Conservation (phyloP, 2,888 invertebrate genomes). For the Euphydryas editha region DNA sequence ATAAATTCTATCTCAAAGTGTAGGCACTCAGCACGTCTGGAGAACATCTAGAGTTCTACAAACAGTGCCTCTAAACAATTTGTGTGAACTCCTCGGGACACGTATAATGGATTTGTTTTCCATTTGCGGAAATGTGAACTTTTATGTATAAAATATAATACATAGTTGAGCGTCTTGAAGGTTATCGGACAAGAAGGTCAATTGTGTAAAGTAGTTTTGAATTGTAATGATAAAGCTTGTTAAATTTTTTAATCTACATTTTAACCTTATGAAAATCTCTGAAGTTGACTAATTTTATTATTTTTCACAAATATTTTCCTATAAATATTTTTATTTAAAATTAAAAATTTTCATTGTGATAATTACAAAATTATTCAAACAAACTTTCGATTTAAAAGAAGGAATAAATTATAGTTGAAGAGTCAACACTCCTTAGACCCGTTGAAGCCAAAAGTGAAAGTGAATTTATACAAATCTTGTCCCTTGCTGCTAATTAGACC, state of each 20-base stretch:
- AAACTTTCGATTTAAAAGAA: too few relatives aligned
- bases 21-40: constrained; percentile 43
- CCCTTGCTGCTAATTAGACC: too few relatives aligned
- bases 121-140: constrained; percentile 28
- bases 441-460: too few relatives aligned
- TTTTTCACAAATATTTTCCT: too few relatives aligned
- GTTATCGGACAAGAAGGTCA: constrained; percentile 4
- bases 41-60: constrained; percentile 43
- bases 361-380: too few relatives aligned
- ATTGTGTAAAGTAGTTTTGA: constrained; percentile 1
- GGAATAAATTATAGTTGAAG: too few relatives aligned
- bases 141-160: constrained; percentile 4
- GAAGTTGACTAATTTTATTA: too few relatives aligned
- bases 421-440: too few relatives aligned
- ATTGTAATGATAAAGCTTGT: background rate
- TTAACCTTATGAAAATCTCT: too few relatives aligned
- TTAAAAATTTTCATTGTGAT: too few relatives aligned
- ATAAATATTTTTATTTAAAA: too few relatives aligned
- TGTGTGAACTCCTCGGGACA: constrained; percentile 35
- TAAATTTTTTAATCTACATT: background rate
- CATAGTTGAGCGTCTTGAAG: background rate
- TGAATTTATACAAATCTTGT: too few relatives aligned
- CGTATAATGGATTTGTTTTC: constrained; percentile 42
- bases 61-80: constrained; percentile 46
- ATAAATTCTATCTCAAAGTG: constrained; percentile 30